Evolutionary conservation across 1,140 invertebrate species (phyloP).

Genomic region (Grapholita molesta): DNA sequence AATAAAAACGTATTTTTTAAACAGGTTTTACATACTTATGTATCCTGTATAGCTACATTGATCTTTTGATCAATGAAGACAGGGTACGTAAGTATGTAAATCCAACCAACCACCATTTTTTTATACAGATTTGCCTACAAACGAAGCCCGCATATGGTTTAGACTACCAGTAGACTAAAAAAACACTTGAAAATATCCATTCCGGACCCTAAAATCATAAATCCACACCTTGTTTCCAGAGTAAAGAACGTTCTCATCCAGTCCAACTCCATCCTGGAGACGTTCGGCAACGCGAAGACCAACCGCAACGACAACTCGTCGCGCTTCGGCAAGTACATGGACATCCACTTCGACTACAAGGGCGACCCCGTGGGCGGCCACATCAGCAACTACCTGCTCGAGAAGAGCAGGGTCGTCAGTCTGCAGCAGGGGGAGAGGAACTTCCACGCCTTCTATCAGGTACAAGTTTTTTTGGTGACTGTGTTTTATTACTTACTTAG

Average conservation of each 20-base stretch:
- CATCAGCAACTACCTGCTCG: slow-evolving; percentile 97
- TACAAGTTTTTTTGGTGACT: slow-evolving; percentile 44
- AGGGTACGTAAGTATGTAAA: no score
- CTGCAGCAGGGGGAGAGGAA: slow-evolving; percentile 97
- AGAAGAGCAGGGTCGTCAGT: slow-evolving; percentile 96
- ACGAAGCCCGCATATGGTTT: no score
- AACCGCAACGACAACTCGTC: slow-evolving; percentile 98
- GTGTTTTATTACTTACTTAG: no score
- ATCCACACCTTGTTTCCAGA: slow-evolving; percentile 76
- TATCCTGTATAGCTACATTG: no score
- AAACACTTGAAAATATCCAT: no score
- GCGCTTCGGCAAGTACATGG: slow-evolving; percentile 99
- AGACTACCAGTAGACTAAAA: no score
- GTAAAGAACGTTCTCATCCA: slow-evolving; percentile 98
- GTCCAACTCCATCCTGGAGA: slow-evolving; percentile 96
- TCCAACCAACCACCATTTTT: no score
- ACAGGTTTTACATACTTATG: no score
- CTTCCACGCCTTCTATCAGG: slow-evolving; percentile 99
- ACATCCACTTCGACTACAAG: slow-evolving; percentile 99
- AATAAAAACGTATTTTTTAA: no score
- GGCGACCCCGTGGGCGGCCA: slow-evolving; percentile 98
- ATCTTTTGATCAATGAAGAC: no score
- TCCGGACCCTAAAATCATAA: background rate
- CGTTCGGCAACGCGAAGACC: slow-evolving; percentile 99
- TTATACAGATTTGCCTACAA: no score